Conservation (phyloP, 1,140 invertebrate genomes). For the Aphaenogaster floridana region DNA sequence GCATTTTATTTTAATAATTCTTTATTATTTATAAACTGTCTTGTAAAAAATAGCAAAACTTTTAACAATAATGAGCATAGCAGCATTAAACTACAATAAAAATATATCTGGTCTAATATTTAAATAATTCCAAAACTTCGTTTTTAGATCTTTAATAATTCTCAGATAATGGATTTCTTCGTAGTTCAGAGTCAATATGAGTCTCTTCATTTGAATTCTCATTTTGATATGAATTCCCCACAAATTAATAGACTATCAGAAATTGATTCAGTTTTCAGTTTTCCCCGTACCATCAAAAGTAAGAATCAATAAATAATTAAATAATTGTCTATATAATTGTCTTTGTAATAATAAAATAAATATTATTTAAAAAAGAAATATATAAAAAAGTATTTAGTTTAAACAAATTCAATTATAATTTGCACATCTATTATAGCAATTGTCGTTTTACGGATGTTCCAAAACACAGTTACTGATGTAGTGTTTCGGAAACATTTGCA, state of each 20-base stretch:
- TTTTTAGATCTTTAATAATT: slow-evolving; percentile 3
- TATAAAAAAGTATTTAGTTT: not conserved
- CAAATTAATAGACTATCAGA: slow-evolving; percentile 92
- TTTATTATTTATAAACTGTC: too few relatives aligned
- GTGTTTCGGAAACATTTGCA: not conserved
- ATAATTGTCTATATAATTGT: too few relatives aligned
- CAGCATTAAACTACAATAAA: too few relatives aligned
- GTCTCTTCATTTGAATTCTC: slow-evolving; percentile 92
- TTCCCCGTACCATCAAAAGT: slow-evolving; percentile 94
- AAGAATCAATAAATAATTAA: not conserved
- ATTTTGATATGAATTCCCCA: slow-evolving; percentile 91
- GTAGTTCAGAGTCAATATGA: slow-evolving; percentile 88
- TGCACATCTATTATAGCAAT: too few relatives aligned
- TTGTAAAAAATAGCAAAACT: not conserved
- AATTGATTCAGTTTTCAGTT: slow-evolving; percentile 95
- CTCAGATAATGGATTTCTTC: not conserved
- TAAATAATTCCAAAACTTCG: not conserved
- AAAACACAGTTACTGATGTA: slow-evolving; percentile 82
- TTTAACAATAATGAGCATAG: not conserved
- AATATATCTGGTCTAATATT: not conserved
- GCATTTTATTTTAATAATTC: too few relatives aligned
- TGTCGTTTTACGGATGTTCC: slow-evolving; percentile 84
- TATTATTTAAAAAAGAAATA: not conserved
- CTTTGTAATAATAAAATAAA: not conserved
- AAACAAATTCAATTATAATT: too few relatives aligned